A percentile compares a stretch with the other conserved stretches of the same genome.
These are phyloP conservation scores for Orbicella faveolata DNA, from an alignment of 64 coral and sea anemone species.

Conservation along the genomic window DNA sequence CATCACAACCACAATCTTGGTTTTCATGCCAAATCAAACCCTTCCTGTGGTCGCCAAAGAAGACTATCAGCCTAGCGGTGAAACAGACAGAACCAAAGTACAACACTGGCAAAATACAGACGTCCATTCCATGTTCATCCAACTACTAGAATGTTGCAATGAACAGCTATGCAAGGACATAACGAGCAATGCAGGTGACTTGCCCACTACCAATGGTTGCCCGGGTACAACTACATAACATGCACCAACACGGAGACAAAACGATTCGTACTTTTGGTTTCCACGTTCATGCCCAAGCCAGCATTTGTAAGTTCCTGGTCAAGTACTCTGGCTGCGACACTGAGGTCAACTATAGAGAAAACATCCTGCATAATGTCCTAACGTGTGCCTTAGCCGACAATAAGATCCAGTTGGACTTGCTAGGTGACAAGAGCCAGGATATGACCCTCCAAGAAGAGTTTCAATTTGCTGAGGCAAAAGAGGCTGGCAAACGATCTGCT, in stretches of 20 bases:
- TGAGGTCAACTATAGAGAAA: conserved; percentile 30
- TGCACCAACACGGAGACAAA: not conserved
- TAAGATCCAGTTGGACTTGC: conserved; percentile 47
- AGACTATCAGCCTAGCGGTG: too few species aligned
- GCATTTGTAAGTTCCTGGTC: conserved; percentile 20
- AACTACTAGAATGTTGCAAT: too few species aligned
- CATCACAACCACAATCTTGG: too few species aligned
- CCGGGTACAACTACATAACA: conserved; percentile 28
- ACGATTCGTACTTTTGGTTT: not conserved
- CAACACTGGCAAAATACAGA: too few species aligned
- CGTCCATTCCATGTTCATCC: too few species aligned
- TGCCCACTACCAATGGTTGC: not conserved
- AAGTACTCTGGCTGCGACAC: not conserved
- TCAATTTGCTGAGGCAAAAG: conserved; percentile 46
- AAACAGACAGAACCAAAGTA: too few species aligned
- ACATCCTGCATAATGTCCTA: conserved; percentile 16
- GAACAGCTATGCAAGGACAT: too few species aligned
- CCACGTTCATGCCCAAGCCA: conserved; percentile 1
- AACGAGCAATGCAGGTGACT: too few species aligned
- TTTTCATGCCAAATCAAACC: too few species aligned
- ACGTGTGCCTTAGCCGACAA: conserved; percentile 17
- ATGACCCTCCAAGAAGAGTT: conserved; percentile 29
- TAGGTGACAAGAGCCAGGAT: conserved; percentile 42
- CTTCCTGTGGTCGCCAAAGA: too few species aligned
- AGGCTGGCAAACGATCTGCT: conserved; percentile 28